Percentiles rank a stretch among this genome's conserved stretches.
Evolutionary conservation across 2,888 invertebrate species (phyloP).

Genomic region (Labia minor): DNA sequence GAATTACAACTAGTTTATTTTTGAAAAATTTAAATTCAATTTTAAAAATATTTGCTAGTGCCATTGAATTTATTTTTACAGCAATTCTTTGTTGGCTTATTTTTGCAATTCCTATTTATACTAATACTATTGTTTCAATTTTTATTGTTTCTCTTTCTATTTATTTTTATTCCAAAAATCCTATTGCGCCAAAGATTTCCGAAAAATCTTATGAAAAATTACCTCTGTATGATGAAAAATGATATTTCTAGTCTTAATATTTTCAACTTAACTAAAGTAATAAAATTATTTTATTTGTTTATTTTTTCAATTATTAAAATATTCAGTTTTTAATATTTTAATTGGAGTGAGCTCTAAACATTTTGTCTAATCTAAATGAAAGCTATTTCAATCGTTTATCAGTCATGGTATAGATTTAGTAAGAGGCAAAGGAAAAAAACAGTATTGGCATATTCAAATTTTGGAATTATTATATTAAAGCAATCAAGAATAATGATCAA

Average conservation of each 20-base stretch:
- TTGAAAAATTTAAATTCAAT: conserved; percentile 87
- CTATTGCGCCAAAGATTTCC: conserved; percentile 51
- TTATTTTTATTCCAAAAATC: conserved; percentile 79
- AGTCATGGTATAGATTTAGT: too few species aligned
- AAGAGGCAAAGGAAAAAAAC: too few species aligned
- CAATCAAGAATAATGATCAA: too few species aligned
- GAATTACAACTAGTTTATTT: conserved; percentile 89
- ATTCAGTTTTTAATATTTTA: too few species aligned
- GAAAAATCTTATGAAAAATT: background rate
- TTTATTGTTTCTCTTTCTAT: conserved; percentile 71
- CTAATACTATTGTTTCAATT: conserved; percentile 72
- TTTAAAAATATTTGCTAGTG: conserved; percentile 90
- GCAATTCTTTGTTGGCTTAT: conserved; percentile 77
- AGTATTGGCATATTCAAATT: too few species aligned
- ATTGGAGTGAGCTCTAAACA: too few species aligned
- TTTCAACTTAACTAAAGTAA: background rate
- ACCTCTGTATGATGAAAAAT: background rate
- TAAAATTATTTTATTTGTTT: background rate
- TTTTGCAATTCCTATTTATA: conserved; percentile 73
- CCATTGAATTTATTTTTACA: conserved; percentile 80
- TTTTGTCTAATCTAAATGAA: too few species aligned
- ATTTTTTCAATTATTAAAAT: too few species aligned
- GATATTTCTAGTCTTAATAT: background rate
- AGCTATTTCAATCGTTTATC: too few species aligned
- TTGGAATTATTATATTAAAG: too few species aligned